Evolutionary conservation across 2,113 vertebrate species (phyloP).

Genomic region (Puffinus mauretanicus): DNA sequence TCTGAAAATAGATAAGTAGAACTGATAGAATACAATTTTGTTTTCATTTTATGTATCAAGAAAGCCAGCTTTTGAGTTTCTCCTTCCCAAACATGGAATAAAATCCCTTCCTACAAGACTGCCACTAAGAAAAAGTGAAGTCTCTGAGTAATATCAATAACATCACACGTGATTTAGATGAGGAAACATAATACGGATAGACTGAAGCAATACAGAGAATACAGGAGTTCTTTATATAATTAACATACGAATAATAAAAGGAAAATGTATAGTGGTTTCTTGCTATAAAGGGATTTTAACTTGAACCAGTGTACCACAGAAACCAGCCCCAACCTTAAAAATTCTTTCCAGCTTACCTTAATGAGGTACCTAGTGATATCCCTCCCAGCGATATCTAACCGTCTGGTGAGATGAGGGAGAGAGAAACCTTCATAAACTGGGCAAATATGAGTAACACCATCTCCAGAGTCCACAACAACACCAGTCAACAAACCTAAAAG

Average conservation of each 20-base stretch:
- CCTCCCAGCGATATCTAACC: constrained; percentile 95
- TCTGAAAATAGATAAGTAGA: background rate
- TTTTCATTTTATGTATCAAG: background rate
- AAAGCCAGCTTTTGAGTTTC: background rate
- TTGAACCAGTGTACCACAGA: background rate
- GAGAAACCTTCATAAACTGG: constrained; percentile 99
- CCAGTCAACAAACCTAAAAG: constrained; percentile 89
- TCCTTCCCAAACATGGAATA: background rate
- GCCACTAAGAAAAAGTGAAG: background rate
- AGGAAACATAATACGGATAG: background rate
- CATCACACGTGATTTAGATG: background rate
- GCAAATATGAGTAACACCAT: constrained; percentile 96
- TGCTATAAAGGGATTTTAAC: background rate
- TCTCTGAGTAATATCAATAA: background rate
- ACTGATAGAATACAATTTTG: background rate
- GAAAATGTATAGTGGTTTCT: background rate
- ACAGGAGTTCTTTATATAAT: background rate
- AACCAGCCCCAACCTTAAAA: background rate
- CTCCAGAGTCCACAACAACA: constrained; percentile 96
- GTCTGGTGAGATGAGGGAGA: constrained; percentile 93
- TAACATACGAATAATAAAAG: background rate
- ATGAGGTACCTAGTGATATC: constrained; percentile 98
- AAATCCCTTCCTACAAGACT: background rate
- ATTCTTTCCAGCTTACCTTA: constrained; percentile 78
- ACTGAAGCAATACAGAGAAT: background rate